These are phyloP conservation scores for Micromesistius poutassou DNA, from an alignment of 2,797 vertebrate species.

Conservation along the genomic window DNA sequence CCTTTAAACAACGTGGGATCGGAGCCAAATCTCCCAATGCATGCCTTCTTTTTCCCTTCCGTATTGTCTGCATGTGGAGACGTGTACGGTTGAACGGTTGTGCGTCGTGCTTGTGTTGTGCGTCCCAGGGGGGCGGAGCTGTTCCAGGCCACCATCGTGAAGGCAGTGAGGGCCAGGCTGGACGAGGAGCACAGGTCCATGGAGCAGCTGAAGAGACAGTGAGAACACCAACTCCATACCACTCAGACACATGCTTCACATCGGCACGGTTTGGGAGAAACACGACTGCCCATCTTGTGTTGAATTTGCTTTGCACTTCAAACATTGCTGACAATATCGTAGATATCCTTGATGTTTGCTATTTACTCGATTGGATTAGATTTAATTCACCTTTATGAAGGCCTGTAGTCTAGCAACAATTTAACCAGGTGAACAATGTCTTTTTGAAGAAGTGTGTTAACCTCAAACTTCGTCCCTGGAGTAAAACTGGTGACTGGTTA, in stretches of 20 bases:
- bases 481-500: background rate
- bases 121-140: conserved; percentile 91
- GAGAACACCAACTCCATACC: conserved; percentile 57
- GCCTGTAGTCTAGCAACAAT: background rate
- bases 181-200: conserved; percentile 98
- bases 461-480: background rate
- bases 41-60: background rate
- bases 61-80: background rate
- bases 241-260: background rate
- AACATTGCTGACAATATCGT: background rate
- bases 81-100: background rate
- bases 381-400: background rate
- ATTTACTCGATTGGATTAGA: background rate
- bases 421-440: background rate
- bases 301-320: background rate
- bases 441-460: background rate
- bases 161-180: conserved; percentile 92
- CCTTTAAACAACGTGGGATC: background rate
- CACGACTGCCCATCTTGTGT: background rate
- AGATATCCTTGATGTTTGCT: background rate
- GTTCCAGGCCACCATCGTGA: conserved; percentile 97
- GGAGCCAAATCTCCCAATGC: background rate
- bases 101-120: background rate
- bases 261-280: background rate
- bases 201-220: conserved; percentile 99